Evolutionary conservation across 2,888 invertebrate species (phyloP).

Genomic region (Prionchulus punctatus): DNA sequence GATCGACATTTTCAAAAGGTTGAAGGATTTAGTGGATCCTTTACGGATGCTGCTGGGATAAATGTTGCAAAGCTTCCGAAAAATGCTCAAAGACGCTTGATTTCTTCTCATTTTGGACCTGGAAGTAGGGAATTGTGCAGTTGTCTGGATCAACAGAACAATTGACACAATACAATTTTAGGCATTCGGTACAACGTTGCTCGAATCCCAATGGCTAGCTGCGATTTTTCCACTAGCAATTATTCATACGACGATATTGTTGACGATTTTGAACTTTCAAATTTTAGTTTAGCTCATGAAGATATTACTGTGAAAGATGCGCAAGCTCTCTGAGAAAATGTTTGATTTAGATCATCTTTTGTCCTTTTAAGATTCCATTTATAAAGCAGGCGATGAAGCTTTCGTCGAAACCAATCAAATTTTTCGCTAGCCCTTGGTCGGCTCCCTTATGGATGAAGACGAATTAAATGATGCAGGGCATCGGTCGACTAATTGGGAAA

Average conservation of each 20-base stretch:
- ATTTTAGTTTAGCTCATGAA: slow-evolving; percentile 50
- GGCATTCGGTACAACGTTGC: slow-evolving; percentile 64
- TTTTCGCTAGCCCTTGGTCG: slow-evolving; percentile 44
- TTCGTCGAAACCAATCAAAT: slow-evolving; percentile 27
- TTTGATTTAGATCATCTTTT: too few relatives aligned
- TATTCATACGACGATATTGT: slow-evolving; percentile 61
- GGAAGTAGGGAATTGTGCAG: background rate
- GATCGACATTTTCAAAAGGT: slow-evolving; percentile 46
- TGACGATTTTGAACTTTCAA: slow-evolving; percentile 40
- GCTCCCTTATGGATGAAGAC: slow-evolving; percentile 45
- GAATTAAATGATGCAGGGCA: slow-evolving; percentile 37
- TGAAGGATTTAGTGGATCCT: slow-evolving; percentile 69
- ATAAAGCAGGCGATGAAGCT: slow-evolving; percentile 1
- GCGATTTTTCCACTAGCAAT: slow-evolving; percentile 62
- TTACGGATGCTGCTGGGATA: slow-evolving; percentile 54
- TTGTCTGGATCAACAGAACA: background rate
- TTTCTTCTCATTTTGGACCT: slow-evolving; percentile 39
- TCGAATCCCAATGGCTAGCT: slow-evolving; percentile 65
- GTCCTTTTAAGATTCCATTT: slow-evolving; percentile 16
- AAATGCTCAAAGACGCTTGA: slow-evolving; percentile 40
- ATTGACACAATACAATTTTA: slow-evolving; percentile 15
- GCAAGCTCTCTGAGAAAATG: too few relatives aligned
- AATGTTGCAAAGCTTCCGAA: slow-evolving; percentile 51
- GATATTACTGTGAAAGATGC: slow-evolving; percentile 38
- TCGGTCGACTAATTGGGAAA: slow-evolving; percentile 31